Base-by-base conservation (phyloP, 2,797 vertebrate species). In the Coracias cyanogaster region DNA sequence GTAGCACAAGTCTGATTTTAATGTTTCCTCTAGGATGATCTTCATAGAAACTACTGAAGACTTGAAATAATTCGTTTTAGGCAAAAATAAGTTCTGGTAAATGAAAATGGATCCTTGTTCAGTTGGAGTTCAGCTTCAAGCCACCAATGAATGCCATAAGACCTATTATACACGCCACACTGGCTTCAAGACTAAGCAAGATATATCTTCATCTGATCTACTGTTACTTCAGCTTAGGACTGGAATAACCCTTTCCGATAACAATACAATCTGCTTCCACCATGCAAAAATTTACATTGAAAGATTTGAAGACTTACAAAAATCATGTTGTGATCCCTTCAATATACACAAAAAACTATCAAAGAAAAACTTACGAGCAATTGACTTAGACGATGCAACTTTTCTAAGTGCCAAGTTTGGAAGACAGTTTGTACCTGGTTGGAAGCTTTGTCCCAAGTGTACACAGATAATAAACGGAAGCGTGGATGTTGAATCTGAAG, bases 401-500 rank as follows among this genome's bases (percentile, higher is more conserved):
- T 98, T 98, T 80, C 94, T 98, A 35, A 98, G 97, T 49, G 98
- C 98, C 87, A 98, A 98, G 93, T 98, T 98, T 88, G 97, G 98
- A 86, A 97, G 98, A 41, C 98, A 98, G 62, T 98, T 98, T 87
- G 97, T 98, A 41, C 98, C 98, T 91, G 98, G 98, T 57, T 98
- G 98, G 98, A 98, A 98, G 48, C 98, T 98, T 77, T 98, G 98
- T 91, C 97, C 97, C 92, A 98, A 98, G 28, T 98, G 98, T 49
- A 98, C 97, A 88, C 98, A 98, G 93, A 98, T 98, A 89, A 98
- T 98, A 88, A 98, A 98, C 9, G 98, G 98, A 89, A 98, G 96
- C 10, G 95, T 98, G 84, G 98, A 98, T 71, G 88, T 98, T 82
- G 98, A 98, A 66, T 69, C 97, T 4, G 98, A 98, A 86, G 98